A percentile compares a stretch with the other conserved stretches of the same genome.
Conservation (phyloP, 2,888 invertebrate genomes). For the Drosophila macrospina region DNA sequence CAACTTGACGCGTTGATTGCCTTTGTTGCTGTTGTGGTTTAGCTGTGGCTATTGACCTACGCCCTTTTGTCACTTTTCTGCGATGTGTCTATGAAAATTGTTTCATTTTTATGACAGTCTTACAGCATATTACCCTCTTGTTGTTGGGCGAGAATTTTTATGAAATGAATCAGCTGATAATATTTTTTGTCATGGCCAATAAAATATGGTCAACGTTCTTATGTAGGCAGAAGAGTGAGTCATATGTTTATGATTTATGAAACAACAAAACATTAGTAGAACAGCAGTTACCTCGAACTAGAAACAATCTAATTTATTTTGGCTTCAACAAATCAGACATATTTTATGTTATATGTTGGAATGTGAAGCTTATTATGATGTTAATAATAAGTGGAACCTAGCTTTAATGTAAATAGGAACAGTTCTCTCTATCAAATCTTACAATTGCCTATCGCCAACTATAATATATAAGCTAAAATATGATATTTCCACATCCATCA, state of each 20-base stretch:
- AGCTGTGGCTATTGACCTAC: slow-evolving; percentile 34
- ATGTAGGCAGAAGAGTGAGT: background rate
- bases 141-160: slow-evolving; percentile 37
- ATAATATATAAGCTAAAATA: too few species aligned
- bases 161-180: slow-evolving; percentile 61
- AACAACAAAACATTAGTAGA: background rate
- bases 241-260: slow-evolving; percentile 21
- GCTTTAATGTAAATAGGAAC: too few species aligned
- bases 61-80: slow-evolving; percentile 32
- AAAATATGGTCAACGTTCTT: slow-evolving; percentile 52
- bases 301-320: background rate
- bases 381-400: background rate
- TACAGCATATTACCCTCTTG: slow-evolving; percentile 9
- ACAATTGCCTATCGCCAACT: too few species aligned
- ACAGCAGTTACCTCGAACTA: background rate
- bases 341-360: background rate
- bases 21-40: slow-evolving; percentile 21
- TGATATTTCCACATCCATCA: too few species aligned
- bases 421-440: background rate
- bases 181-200: slow-evolving; percentile 42
- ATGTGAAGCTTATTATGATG: background rate
- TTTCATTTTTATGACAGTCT: slow-evolving; percentile 57
- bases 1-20: slow-evolving; percentile 64
- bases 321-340: background rate
- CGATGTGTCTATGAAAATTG: slow-evolving; percentile 42